Evolutionary conservation across 2,888 invertebrate species (phyloP).

Genomic region (Stomorhina lunata): DNA sequence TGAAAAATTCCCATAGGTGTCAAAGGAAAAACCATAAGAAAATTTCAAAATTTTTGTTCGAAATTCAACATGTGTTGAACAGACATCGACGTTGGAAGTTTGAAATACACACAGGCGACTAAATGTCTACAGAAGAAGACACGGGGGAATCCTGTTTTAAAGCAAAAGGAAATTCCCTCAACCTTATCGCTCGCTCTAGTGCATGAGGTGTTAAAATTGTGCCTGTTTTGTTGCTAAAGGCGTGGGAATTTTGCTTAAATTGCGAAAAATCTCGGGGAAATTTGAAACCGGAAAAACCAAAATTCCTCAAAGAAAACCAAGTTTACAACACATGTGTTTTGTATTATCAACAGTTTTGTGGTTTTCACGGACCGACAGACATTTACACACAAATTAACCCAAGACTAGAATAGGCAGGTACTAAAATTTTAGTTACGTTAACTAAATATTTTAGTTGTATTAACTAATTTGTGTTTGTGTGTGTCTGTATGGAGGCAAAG

Average conservation of each 20-base stretch:
- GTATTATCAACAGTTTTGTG: conserved; percentile 58
- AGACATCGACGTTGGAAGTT: conserved; percentile 20
- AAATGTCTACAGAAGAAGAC: conserved; percentile 66
- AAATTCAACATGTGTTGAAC: conserved; percentile 57
- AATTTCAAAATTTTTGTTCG: conserved; percentile 9
- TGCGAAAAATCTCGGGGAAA: conserved; percentile 66
- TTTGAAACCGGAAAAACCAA: conserved; percentile 71
- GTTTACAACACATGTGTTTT: conserved; percentile 72
- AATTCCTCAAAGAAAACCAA: conserved; percentile 59
- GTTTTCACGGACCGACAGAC: conserved; percentile 2
- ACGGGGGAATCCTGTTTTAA: conserved; percentile 24
- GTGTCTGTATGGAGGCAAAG: neutral
- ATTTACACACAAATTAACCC: neutral
- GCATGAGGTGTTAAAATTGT: conserved; percentile 24
- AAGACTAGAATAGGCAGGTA: conserved; percentile 21
- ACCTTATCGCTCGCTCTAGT: conserved; percentile 33
- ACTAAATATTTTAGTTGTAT: too few species aligned
- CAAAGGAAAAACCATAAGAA: conserved; percentile 61
- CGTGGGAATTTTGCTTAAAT: conserved; percentile 73
- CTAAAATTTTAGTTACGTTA: neutral
- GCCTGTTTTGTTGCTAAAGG: conserved; percentile 37
- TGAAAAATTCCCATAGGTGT: conserved; percentile 71
- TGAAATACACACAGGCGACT: conserved; percentile 68
- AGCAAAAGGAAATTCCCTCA: conserved; percentile 70
- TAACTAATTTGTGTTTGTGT: neutral